Percentiles rank a stretch among this genome's conserved stretches.
These are phyloP conservation scores for Ectropis crepuscularia DNA, from an alignment of 2,888 invertebrate genomes.

Conservation along the genomic window DNA sequence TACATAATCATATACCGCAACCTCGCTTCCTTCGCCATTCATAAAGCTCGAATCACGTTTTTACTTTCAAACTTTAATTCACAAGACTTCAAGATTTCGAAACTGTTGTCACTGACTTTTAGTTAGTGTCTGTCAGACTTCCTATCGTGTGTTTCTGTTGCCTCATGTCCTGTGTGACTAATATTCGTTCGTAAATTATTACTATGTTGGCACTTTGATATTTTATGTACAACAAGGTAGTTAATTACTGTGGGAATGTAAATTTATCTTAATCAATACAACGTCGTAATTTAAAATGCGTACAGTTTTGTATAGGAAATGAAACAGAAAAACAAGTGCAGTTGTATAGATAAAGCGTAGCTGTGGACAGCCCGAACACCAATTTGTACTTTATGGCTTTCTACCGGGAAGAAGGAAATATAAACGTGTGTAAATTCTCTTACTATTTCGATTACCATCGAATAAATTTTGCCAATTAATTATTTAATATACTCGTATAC, in stretches of 20 bases:
- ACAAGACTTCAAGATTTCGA: slow-evolving; percentile 29
- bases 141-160: slow-evolving; percentile 41
- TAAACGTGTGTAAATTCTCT: too few species aligned
- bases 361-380: too few species aligned
- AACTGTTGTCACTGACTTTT: slow-evolving; percentile 42
- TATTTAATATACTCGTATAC: too few species aligned
- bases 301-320: not conserved
- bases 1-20: slow-evolving; percentile 36
- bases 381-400: too few species aligned
- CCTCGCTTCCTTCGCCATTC: slow-evolving; percentile 37
- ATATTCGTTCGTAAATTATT: slow-evolving; percentile 13
- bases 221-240: slow-evolving; percentile 16
- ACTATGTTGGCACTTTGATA: slow-evolving; percentile 13
- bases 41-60: slow-evolving; percentile 25
- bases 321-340: not conserved
- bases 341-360: too few species aligned
- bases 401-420: too few species aligned
- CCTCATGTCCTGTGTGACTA: slow-evolving; percentile 46
- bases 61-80: slow-evolving; percentile 28
- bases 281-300: not conserved
- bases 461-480: too few species aligned
- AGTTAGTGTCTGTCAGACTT: slow-evolving; percentile 49
- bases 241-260: slow-evolving; percentile 26
- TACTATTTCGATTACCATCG: too few species aligned
- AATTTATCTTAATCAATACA: slow-evolving; percentile 4